phyloP scores from a whole-genome alignment of 23 tunicate species.

The Styela plicata region DNA sequence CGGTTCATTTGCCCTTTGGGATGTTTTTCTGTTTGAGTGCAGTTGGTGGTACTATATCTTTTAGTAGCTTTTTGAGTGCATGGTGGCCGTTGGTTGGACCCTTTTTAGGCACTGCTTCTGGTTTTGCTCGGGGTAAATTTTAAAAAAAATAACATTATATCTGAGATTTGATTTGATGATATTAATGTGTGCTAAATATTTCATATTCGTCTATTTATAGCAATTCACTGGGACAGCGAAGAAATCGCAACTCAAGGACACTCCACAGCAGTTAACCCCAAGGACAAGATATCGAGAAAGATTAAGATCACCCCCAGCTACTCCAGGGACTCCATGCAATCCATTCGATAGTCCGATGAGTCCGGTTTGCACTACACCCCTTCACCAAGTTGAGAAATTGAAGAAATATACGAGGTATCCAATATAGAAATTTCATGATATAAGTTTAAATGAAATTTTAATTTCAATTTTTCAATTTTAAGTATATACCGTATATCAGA shows the following conservation, averaged over 20 bases:
- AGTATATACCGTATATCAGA: too few species aligned
- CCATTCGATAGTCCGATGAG: neutral
- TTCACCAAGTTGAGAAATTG: neutral
- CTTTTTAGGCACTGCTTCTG: too few species aligned
- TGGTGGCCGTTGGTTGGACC: too few species aligned
- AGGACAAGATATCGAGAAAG: slow-evolving; percentile 15
- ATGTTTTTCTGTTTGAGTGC: too few species aligned
- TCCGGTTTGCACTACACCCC: neutral
- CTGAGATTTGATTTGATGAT: neutral
- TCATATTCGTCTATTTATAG: neutral
- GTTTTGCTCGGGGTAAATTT: too few species aligned
- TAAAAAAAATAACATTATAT: too few species aligned
- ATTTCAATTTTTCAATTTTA: too few species aligned
- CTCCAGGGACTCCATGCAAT: neutral
- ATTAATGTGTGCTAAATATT: neutral
- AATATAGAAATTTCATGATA: too few species aligned
- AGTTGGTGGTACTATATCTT: too few species aligned
- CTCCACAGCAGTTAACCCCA: neutral
- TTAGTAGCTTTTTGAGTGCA: too few species aligned
- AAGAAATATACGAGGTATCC: neutral
- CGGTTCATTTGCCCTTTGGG: too few species aligned
- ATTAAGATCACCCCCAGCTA: neutral
- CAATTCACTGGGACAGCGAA: slow-evolving; percentile 3
- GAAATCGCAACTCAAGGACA: slow-evolving; percentile 1
- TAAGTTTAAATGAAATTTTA: too few species aligned